Conservation (phyloP, 1,140 invertebrate genomes). For the Caenorhabditis remanei region DNA sequence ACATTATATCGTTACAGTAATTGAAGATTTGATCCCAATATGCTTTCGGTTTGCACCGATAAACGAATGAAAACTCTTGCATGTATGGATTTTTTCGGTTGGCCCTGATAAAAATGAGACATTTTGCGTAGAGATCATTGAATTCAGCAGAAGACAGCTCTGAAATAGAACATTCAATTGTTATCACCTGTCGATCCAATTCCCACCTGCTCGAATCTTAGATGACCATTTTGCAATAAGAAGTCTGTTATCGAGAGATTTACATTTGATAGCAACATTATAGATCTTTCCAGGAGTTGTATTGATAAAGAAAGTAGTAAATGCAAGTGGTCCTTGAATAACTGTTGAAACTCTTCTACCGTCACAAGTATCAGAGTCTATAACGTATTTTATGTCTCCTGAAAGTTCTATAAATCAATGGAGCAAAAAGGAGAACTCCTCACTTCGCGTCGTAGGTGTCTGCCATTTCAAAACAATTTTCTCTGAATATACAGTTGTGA, state of each 20-base stretch:
- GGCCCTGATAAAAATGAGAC: not conserved
- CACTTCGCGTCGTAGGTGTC: not conserved
- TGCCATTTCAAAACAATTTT: not conserved
- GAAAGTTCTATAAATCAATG: too few relatives aligned
- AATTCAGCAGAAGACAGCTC: not conserved
- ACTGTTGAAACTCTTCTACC: not conserved
- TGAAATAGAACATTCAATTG: not conserved
- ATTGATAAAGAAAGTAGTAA: not conserved
- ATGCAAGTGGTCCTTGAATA: not conserved
- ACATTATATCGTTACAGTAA: slow-evolving; percentile 66
- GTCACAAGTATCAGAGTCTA: not conserved
- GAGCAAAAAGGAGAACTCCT: too few relatives aligned
- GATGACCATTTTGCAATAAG: not conserved
- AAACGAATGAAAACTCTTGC: slow-evolving; percentile 57
- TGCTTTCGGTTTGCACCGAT: slow-evolving; percentile 73
- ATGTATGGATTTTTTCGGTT: not conserved
- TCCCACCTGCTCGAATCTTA: not conserved
- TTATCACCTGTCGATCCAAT: not conserved
- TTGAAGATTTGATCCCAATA: slow-evolving; percentile 74
- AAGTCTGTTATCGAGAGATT: not conserved
- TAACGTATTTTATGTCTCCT: too few relatives aligned
- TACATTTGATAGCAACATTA: not conserved
- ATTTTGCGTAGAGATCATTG: not conserved
- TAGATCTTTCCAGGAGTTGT: not conserved
- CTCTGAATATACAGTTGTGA: not conserved